phyloP scores from a whole-genome alignment of 1,140 invertebrate species.

The Antheraea mylitta region DNA sequence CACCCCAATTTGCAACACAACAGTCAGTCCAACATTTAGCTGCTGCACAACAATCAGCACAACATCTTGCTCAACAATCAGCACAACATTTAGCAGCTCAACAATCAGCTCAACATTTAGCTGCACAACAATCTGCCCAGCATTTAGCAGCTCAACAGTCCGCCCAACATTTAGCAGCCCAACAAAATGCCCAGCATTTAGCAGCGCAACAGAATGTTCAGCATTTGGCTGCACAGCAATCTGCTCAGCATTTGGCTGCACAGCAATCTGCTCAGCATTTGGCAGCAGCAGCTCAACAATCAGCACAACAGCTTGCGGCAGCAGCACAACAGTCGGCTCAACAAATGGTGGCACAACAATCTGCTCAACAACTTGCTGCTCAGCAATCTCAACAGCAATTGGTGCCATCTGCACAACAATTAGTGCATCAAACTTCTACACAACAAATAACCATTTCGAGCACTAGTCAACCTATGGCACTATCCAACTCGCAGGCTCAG shows the following conservation, averaged over 20 bases:
- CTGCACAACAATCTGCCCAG: slow-evolving; percentile 59
- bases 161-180: slow-evolving; percentile 47
- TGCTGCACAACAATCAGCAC: slow-evolving; percentile 52
- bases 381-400: slow-evolving; percentile 63
- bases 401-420: slow-evolving; percentile 52
- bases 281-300: slow-evolving; percentile 39
- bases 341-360: slow-evolving; percentile 54
- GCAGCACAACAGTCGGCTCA: slow-evolving; percentile 38
- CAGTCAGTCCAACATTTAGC: slow-evolving; percentile 64
- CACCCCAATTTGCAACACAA: slow-evolving; percentile 57
- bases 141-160: slow-evolving; percentile 55
- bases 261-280: slow-evolving; percentile 41
- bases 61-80: slow-evolving; percentile 41
- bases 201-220: slow-evolving; percentile 58
- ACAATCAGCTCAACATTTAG: slow-evolving; percentile 59
- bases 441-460: slow-evolving; percentile 72
- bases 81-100: slow-evolving; percentile 35
- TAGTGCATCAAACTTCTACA: slow-evolving; percentile 69
- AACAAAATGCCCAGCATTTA: slow-evolving; percentile 39
- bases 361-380: slow-evolving; percentile 62
- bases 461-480: slow-evolving; percentile 68
- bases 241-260: slow-evolving; percentile 31
- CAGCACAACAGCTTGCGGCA: slow-evolving; percentile 40
- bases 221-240: slow-evolving; percentile 31
- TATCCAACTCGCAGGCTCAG: slow-evolving; percentile 67